Evolutionary conservation across 2,888 invertebrate species (phyloP).

Genomic region (Thymelicus sylvestris): DNA sequence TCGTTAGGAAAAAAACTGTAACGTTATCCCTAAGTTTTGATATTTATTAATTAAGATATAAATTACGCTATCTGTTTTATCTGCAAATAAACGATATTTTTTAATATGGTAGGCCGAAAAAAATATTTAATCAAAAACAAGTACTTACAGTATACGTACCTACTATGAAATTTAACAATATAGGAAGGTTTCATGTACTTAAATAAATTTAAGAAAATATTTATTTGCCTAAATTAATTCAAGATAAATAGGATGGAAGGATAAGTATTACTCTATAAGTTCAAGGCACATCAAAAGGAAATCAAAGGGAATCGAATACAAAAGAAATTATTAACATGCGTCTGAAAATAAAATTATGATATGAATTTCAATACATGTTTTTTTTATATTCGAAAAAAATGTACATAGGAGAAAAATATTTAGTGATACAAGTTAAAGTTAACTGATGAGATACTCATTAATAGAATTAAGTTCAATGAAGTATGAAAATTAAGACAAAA

Average conservation of each 20-base stretch:
- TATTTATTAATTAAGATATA: too few species aligned
- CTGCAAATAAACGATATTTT: neutral
- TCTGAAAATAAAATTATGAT: too few species aligned
- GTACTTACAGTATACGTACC: neutral
- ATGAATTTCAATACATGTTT: too few species aligned
- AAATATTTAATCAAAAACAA: slow-evolving; percentile 13
- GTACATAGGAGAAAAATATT: neutral
- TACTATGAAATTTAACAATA: neutral
- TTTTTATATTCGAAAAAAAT: too few species aligned
- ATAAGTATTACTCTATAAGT: too few species aligned
- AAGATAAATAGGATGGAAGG: too few species aligned
- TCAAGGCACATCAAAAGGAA: neutral
- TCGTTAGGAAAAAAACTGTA: too few species aligned
- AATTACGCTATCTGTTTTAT: too few species aligned
- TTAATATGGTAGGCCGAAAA: neutral
- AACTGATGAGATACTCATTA: neutral
- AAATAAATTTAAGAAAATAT: neutral
- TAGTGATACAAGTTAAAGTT: neutral
- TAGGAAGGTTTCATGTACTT: neutral
- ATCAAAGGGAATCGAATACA: neutral
- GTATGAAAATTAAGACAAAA: too few species aligned
- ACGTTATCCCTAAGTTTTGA: too few species aligned
- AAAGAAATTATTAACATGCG: too few species aligned
- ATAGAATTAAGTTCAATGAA: neutral
- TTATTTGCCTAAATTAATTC: too few species aligned